These are phyloP conservation scores for Rhyacichthys aspro DNA, from an alignment of 2,797 vertebrate species.

Conservation along the genomic window DNA sequence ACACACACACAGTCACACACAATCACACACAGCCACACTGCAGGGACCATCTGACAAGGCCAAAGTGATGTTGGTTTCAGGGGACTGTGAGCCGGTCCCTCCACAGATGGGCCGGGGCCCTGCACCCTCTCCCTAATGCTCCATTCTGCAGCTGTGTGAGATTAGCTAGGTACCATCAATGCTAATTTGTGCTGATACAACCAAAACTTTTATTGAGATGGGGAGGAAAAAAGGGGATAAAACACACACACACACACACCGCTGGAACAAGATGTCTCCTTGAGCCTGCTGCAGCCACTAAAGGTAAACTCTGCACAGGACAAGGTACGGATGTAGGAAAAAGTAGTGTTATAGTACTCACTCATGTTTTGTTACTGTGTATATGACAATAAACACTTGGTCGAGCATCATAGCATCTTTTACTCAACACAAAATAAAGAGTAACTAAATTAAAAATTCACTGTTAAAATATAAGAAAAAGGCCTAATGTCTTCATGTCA, in stretches of 20 bases:
- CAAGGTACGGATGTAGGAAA: slow-evolving; percentile 18
- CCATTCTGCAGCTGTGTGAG: slow-evolving; percentile 80
- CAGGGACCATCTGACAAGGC: slow-evolving; percentile 77
- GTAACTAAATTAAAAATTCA: no score
- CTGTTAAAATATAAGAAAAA: no score
- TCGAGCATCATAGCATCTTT: no score
- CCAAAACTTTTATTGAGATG: slow-evolving; percentile 79
- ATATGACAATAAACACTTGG: no score
- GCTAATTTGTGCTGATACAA: slow-evolving; percentile 85
- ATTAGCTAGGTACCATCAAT: slow-evolving; percentile 84
- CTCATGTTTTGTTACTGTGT: no score
- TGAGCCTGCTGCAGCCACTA: slow-evolving; percentile 58
- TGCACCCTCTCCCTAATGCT: slow-evolving; percentile 77
- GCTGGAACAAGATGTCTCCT: slow-evolving; percentile 54
- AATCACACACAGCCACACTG: slow-evolving; percentile 46
- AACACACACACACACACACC: slow-evolving; percentile 31
- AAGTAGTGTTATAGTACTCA: slow-evolving; percentile 11
- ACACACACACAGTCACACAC: slow-evolving; percentile 24
- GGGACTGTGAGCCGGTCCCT: slow-evolving; percentile 72
- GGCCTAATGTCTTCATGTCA: no score
- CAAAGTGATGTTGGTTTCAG: slow-evolving; percentile 78
- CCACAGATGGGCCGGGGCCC: slow-evolving; percentile 78
- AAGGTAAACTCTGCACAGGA: slow-evolving; percentile 30
- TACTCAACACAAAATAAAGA: no score
- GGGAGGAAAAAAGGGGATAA: slow-evolving; percentile 50